Conservation (phyloP, 2,888 invertebrate genomes). For the Philonicus albiceps region DNA sequence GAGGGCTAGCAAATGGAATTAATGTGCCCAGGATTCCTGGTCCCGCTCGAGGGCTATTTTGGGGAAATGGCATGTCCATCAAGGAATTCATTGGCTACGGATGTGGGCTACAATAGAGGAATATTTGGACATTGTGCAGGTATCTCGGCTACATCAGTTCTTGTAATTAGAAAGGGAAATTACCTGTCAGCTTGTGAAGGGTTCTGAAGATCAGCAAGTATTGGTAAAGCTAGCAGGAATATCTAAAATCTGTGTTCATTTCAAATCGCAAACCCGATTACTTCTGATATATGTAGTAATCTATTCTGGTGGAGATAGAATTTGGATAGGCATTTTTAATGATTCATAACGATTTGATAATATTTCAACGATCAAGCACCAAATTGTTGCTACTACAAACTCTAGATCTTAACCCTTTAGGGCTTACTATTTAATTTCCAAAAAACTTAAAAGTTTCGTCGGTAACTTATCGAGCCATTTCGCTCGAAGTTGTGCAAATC, state of each 20-base stretch:
- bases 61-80: not conserved
- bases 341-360: too few relatives aligned
- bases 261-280: not conserved
- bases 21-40: not conserved
- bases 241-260: not conserved
- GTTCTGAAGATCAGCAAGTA: not conserved
- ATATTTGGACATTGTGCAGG: not conserved
- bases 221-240: not conserved
- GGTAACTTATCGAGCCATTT: too few relatives aligned
- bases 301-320: too few relatives aligned
- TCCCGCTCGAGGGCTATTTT: slow-evolving; percentile 9
- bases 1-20: not conserved
- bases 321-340: too few relatives aligned
- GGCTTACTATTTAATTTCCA: too few relatives aligned
- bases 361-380: too few relatives aligned
- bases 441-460: too few relatives aligned
- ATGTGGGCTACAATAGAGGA: not conserved
- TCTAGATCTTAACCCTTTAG: too few relatives aligned
- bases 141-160: not conserved
- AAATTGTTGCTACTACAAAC: too few relatives aligned
- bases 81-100: not conserved
- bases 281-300: not conserved
- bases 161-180: slow-evolving; percentile 7
- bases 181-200: not conserved
- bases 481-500: too few relatives aligned